Evolutionary conservation across 2,888 invertebrate species (phyloP), one percentile per base, ranked within the genome.

Genomic region (Habroteleia sp.): DNA sequence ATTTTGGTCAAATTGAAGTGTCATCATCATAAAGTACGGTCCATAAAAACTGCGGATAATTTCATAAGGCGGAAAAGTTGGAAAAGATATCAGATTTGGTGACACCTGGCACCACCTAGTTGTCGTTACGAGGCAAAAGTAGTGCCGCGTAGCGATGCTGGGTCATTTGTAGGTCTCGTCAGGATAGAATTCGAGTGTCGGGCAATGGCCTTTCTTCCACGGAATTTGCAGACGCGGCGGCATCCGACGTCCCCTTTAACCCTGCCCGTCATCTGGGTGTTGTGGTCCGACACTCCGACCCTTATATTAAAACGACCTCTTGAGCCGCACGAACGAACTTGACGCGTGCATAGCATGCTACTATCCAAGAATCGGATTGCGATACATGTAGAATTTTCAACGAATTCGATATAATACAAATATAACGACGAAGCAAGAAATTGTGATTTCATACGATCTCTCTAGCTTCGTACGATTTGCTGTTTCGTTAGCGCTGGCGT

Each of bases 301-400:
- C 76, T 73, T 76, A 71, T 73, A 76, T 74, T 76, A 76, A 76
- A 76, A 76, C 69, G 74, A 68, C 74, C 74, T 74, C 66, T 68
- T 74, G 66, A 74, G 42, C 74, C 68, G 56, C 74, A 66, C 68
- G 68, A 74, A 68, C 74, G 63, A 68, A 62, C 62, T 41, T 41
- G 74, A 62, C 54, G 68, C 74, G 74, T 74, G 74, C 74, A 54
- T 62, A 29, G 74, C 68, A 68, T 74, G 68, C 68, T 74, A 56
- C 68, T 37, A 44, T 20, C 62, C 41, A 23, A 41, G 33, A 62
- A 68, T 68, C 74, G 66, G 56, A 74, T 74, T 35, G 56, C 68
- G 62, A 68, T 68, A 74, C 68, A 74, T 16, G 60, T 7, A 35
- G 66, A 74, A 62, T 74, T 54, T 35, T 23, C 46, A 68, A 58